phyloP scores from a whole-genome alignment of 1,140 invertebrate genomes.

The Mamestra configurata region DNA sequence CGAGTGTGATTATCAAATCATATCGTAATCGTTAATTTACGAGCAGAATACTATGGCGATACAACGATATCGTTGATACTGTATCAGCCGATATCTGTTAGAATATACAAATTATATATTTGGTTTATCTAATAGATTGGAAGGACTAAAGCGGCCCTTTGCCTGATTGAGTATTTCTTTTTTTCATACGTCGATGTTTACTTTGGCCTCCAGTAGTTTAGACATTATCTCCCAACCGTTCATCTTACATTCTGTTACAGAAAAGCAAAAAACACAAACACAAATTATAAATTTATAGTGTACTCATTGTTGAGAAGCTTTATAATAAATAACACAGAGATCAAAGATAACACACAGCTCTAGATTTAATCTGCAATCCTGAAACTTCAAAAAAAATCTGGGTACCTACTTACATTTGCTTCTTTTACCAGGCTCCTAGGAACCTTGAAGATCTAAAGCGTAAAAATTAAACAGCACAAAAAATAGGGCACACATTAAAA shows the following conservation, averaged over 20 bases:
- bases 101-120: neutral
- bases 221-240: no score
- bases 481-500: neutral
- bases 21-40: conserved; percentile 43
- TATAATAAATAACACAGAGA: no score
- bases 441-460: neutral
- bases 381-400: no score
- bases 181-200: no score
- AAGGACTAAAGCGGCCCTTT: neutral
- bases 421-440: neutral
- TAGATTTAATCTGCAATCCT: no score
- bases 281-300: no score
- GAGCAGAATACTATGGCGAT: conserved; percentile 24
- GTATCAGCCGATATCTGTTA: conserved; percentile 9
- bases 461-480: neutral
- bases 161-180: neutral
- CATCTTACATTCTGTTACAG: no score
- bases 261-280: no score
- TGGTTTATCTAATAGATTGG: neutral
- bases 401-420: no score
- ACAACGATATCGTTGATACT: conserved; percentile 14
- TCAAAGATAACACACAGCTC: no score
- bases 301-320: no score
- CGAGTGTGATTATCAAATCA: neutral
- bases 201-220: no score